A percentile compares a stretch with the other conserved stretches of the same genome.
Evolutionary conservation across 2,888 invertebrate species (phyloP).

Genomic region (Pteria penguin): DNA sequence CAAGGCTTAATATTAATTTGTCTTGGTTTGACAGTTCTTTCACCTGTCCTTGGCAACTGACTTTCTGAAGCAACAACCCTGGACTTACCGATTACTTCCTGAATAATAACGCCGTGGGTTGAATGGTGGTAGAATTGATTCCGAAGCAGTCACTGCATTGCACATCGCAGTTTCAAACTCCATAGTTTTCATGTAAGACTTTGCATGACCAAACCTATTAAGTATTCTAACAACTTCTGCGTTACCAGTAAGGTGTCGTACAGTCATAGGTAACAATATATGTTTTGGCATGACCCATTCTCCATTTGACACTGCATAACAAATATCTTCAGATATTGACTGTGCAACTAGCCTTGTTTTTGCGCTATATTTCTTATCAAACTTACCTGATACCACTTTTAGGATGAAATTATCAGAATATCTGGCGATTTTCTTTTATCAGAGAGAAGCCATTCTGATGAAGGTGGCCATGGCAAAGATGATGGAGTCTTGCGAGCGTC

Average conservation of each 20-base stretch:
- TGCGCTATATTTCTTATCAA: not conserved
- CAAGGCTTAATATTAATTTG: not conserved
- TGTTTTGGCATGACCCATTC: constrained; percentile 46
- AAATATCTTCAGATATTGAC: constrained; percentile 36
- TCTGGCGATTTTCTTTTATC: constrained; percentile 17
- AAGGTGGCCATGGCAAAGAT: constrained; percentile 32
- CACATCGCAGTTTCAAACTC: constrained; percentile 50
- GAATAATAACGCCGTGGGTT: constrained; percentile 5
- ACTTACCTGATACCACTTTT: not conserved
- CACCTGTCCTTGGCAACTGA: not conserved
- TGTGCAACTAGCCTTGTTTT: constrained; percentile 18
- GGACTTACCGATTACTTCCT: not conserved
- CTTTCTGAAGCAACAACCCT: not conserved
- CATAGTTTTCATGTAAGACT: constrained; percentile 31
- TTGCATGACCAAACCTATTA: constrained; percentile 38
- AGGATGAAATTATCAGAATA: not conserved
- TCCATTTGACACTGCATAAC: constrained; percentile 39
- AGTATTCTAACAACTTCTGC: constrained; percentile 46
- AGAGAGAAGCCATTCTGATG: not conserved
- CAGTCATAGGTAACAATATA: constrained; percentile 40
- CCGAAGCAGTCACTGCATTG: constrained; percentile 9
- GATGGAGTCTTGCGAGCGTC: not conserved
- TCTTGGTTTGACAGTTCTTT: not conserved
- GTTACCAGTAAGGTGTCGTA: constrained; percentile 48
- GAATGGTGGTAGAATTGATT: constrained; percentile 32